Evolutionary conservation across 2,888 invertebrate genomes (phyloP).

Genomic region (Drepana falcataria): DNA sequence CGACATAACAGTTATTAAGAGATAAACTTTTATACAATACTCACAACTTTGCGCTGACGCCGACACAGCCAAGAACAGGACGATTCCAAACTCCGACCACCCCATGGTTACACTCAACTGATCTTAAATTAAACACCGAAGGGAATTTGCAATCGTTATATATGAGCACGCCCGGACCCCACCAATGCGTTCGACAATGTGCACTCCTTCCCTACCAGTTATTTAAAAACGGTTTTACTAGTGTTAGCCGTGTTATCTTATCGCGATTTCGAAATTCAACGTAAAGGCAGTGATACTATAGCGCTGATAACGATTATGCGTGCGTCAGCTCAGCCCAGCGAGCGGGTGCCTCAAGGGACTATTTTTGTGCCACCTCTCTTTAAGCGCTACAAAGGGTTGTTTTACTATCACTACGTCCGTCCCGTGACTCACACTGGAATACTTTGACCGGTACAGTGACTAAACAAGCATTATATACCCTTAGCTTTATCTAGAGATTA

Average conservation of each 20-base stretch:
- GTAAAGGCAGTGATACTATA: constrained; percentile 60
- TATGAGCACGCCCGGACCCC: constrained; percentile 10
- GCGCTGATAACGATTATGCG: constrained; percentile 30
- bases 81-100: constrained; percentile 26
- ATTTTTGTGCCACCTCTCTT: constrained; percentile 8
- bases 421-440: too few species aligned
- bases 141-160: constrained; percentile 18
- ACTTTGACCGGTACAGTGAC: too few species aligned
- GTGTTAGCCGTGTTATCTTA: constrained; percentile 46
- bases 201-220: constrained; percentile 28
- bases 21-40: constrained; percentile 20
- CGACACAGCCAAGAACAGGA: constrained; percentile 33
- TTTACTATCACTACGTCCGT: neutral
- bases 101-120: constrained; percentile 37
- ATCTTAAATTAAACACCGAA: constrained; percentile 13
- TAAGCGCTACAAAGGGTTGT: neutral
- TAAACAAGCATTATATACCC: too few species aligned
- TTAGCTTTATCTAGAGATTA: too few species aligned
- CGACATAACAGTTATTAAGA: constrained; percentile 4
- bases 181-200: constrained; percentile 37
- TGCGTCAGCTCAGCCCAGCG: constrained; percentile 15
- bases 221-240: constrained; percentile 35
- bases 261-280: constrained; percentile 65
- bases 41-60: constrained; percentile 45
- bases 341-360: constrained; percentile 30